Percentiles rank a stretch among this genome's conserved stretches.
phyloP scores from a whole-genome alignment of 2,797 vertebrate genomes.

The Oryzias dopingdopingensis region DNA sequence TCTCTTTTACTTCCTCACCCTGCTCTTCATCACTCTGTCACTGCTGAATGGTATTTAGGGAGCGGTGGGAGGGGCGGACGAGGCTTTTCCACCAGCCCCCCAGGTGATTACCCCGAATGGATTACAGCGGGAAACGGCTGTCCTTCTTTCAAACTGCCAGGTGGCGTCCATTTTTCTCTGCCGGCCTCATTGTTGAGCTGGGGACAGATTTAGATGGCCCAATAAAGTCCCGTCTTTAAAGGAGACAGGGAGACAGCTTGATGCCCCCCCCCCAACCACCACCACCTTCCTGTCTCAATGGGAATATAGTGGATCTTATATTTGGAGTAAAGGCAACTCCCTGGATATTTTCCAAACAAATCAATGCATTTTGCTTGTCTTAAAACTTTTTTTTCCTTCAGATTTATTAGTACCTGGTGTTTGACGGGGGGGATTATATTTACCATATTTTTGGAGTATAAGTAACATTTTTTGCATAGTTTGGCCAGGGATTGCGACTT shows the following conservation, averaged over 20 bases:
- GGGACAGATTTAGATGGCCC: slow-evolving; percentile 69
- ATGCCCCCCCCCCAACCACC: slow-evolving; percentile 46
- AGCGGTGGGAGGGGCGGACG: slow-evolving; percentile 36
- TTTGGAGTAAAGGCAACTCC: slow-evolving; percentile 33
- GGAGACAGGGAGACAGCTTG: slow-evolving; percentile 68
- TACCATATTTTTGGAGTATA: no score
- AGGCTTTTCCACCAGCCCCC: slow-evolving; percentile 52
- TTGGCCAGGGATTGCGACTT: no score
- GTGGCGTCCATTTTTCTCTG: slow-evolving; percentile 73
- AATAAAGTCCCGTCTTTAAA: slow-evolving; percentile 69
- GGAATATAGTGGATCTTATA: slow-evolving; percentile 47
- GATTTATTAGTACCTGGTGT: slow-evolving; percentile 13
- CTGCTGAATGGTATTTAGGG: slow-evolving; percentile 57
- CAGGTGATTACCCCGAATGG: slow-evolving; percentile 77
- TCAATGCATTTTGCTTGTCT: slow-evolving; percentile 42
- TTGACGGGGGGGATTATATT: no score
- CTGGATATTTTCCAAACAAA: slow-evolving; percentile 64
- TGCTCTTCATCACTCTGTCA: slow-evolving; percentile 65
- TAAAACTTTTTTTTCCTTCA: slow-evolving; percentile 23
- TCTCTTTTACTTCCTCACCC: slow-evolving; percentile 62
- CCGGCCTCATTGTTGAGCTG: slow-evolving; percentile 62
- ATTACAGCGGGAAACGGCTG: slow-evolving; percentile 75
- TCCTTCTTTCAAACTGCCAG: slow-evolving; percentile 75
- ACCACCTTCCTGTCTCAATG: slow-evolving; percentile 45
- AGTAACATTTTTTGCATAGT: no score